Evolutionary conservation across 2,113 vertebrate species (phyloP).

Genomic region (Baryphthengus martii): DNA sequence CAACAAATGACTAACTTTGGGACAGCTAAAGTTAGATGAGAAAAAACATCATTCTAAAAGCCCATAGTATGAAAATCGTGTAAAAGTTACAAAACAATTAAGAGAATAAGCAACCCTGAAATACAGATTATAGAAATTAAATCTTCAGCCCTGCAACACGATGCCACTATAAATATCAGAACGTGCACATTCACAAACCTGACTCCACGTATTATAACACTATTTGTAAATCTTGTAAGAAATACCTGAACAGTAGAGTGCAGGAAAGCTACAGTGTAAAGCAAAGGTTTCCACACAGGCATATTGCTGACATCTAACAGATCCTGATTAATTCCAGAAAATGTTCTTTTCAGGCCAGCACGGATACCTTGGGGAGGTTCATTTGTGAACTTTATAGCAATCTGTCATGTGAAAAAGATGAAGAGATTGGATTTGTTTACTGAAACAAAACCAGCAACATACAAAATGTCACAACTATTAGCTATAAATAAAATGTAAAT

Average conservation of each 20-base stretch:
- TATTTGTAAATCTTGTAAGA: background rate
- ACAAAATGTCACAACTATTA: background rate
- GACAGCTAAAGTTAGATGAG: background rate
- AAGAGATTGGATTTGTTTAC: conserved; percentile 23
- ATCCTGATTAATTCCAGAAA: conserved; percentile 77
- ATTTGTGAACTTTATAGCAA: conserved; percentile 79
- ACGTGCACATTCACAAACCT: background rate
- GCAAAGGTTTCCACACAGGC: conserved; percentile 79
- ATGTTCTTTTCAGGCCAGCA: conserved; percentile 77
- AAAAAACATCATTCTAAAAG: background rate
- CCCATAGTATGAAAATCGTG: background rate
- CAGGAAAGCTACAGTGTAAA: conserved; percentile 78
- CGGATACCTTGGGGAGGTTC: conserved; percentile 78
- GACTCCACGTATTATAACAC: background rate
- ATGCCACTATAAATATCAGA: background rate
- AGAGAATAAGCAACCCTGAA: background rate
- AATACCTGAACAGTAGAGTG: conserved; percentile 80
- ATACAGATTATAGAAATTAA: background rate
- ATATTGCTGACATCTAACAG: conserved; percentile 73
- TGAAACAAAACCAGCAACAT: background rate
- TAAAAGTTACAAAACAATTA: background rate
- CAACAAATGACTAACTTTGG: background rate
- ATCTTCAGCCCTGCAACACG: background rate
- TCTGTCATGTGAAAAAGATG: conserved; percentile 58
- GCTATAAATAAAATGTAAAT: background rate